A percentile compares a stretch with the other conserved stretches of the same genome.
Conservation (phyloP, 2,888 invertebrate genomes). For the Brenthis ino region DNA sequence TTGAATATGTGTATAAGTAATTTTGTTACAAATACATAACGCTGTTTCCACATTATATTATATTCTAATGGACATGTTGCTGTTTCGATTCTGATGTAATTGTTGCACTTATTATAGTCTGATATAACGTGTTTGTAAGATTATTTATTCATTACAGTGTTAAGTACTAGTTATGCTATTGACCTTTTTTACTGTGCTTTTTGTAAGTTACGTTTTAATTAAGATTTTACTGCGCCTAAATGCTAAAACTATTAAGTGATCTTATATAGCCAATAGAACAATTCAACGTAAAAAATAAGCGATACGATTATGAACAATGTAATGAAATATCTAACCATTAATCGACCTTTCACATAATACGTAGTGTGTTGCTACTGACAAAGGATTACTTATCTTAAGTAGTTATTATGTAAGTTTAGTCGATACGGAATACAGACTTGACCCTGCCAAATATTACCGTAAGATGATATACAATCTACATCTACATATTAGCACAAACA, state of each 20-base stretch:
- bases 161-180: constrained; percentile 25
- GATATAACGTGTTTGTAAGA: constrained; percentile 29
- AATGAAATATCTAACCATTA: too few relatives aligned
- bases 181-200: constrained; percentile 2
- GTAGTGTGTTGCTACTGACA: not conserved
- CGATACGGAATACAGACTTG: constrained; percentile 52
- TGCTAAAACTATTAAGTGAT: not conserved
- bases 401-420: constrained; percentile 18
- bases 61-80: constrained; percentile 34
- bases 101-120: constrained; percentile 25
- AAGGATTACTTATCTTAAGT: constrained; percentile 5
- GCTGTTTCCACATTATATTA: constrained; percentile 27
- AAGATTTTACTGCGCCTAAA: not conserved
- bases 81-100: constrained; percentile 20
- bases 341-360: too few relatives aligned
- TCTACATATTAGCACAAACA: constrained; percentile 12
- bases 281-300: too few relatives aligned
- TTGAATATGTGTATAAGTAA: constrained; percentile 41
- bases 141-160: constrained; percentile 35
- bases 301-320: too few relatives aligned
- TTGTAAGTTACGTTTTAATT: constrained; percentile 1
- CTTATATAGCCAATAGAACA: not conserved
- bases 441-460: constrained; percentile 72
- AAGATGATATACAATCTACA: constrained; percentile 44
- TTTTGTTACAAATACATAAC: constrained; percentile 25